Base-by-base conservation (phyloP, 2,888 invertebrate genomes). In the Tuta absoluta region DNA sequence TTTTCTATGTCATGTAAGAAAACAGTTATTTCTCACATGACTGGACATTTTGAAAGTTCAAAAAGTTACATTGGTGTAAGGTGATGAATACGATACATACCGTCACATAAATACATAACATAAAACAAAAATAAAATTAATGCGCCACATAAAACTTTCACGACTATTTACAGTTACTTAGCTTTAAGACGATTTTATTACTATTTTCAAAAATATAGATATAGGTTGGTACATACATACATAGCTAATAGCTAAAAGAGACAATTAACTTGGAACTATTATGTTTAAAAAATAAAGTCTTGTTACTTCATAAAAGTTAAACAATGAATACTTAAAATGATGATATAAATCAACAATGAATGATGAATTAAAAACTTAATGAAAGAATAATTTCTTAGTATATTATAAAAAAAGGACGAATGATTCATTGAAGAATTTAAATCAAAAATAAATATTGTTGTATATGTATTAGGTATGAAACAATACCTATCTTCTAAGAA, bases 91-190 rank as follows among this genome's bases (percentile, higher is more conserved):
- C 84, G 80, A 85, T 80, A 83, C 79, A 77, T 80, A 78, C 79
- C 82, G 82, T 81, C 86, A 89, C 86, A 87, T 89, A 89, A 88
- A 87, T 88, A 89, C 82, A 83, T 87, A 89, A 89, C 84, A 79
- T 87, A 84, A 84, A 88, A 87, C 81, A 82, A 80, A 83, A 77
- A 79, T 76, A 83, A 87, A 86, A 78, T 81, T 77, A 89, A 89
- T 87, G 84, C 89, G 91, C 89, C 88, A 91, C 90, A 81, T 88
- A 90, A 53, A 90, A 87, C 88, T 85, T 88, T 86, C 89, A 89
- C 87, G 74, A 89, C 85, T 90, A 90, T 91, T 80, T 91, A 90
- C 90, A 89, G 68, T 84, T 85, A 88, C 86, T 85, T 89, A 89
- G 76, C 73, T 79, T 81, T 86, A 86, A 85, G 84, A 87, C 82